phyloP scores from a whole-genome alignment of 2,888 invertebrate species.

The Lapara coniferarum region DNA sequence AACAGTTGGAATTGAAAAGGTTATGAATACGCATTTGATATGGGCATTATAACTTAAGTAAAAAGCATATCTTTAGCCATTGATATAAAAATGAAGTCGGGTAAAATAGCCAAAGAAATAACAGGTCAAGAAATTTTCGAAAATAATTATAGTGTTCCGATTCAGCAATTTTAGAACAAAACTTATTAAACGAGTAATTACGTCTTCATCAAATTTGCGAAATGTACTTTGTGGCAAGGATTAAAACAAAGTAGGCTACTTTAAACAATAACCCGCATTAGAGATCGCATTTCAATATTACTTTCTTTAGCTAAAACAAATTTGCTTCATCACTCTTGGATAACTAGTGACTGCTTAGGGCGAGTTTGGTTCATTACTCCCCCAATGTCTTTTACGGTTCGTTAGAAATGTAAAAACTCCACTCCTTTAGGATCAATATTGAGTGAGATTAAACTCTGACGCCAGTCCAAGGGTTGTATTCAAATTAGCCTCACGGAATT shows the following conservation, averaged over 20 bases:
- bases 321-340: slow-evolving; percentile 42
- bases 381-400: slow-evolving; percentile 60
- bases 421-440: slow-evolving; percentile 68
- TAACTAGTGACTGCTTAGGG: slow-evolving; percentile 41
- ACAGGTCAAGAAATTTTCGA: not conserved
- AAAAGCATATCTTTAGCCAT: not conserved
- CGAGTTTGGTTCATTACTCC: slow-evolving; percentile 55
- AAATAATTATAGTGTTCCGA: not conserved
- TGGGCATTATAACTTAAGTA: too few species aligned
- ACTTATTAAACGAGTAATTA: slow-evolving; percentile 6
- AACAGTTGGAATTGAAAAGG: too few species aligned
- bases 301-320: slow-evolving; percentile 31
- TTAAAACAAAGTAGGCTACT: slow-evolving; percentile 14
- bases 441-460: slow-evolving; percentile 66
- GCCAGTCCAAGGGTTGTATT: slow-evolving; percentile 51
- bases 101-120: not conserved
- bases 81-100: not conserved
- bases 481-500: slow-evolving; percentile 60
- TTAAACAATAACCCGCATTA: slow-evolving; percentile 21
- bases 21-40: too few species aligned
- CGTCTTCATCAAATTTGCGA: not conserved
- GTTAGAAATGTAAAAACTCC: slow-evolving; percentile 72
- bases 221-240: not conserved
- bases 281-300: slow-evolving; percentile 26
- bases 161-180: slow-evolving; percentile 8